Conservation (phyloP, 1,140 invertebrate species). For the Drepana arcuata region DNA sequence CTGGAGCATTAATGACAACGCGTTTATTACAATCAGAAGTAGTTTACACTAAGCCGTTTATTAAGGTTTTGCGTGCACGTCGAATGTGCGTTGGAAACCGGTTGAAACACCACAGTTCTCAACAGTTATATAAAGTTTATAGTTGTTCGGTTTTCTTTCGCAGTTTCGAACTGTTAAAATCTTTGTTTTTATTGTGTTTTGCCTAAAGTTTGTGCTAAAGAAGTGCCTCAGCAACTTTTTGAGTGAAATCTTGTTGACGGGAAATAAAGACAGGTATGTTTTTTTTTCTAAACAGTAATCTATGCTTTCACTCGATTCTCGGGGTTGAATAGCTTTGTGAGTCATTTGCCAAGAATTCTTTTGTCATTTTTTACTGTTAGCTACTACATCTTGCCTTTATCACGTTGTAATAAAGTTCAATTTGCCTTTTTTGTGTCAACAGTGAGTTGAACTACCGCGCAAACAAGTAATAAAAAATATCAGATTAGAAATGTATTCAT, state of each 20-base stretch:
- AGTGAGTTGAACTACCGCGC: no score
- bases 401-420: no score
- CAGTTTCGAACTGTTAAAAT: constrained; percentile 35
- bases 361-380: no score
- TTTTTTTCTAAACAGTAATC: constrained; percentile 14
- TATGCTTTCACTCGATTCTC: constrained; percentile 31
- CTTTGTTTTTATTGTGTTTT: constrained; percentile 20
- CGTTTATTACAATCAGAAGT: no score
- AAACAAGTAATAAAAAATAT: no score
- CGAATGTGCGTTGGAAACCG: no score
- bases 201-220: constrained; percentile 8
- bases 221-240: constrained; percentile 27
- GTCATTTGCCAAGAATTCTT: constrained; percentile 2
- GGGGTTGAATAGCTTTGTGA: constrained; percentile 18
- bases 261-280: constrained; percentile 33
- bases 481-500: no score
- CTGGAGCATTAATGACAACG: no score
- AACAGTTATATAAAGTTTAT: constrained; percentile 54
- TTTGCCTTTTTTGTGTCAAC: no score
- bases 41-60: no score
- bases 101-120: constrained; percentile 19
- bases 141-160: constrained; percentile 37
- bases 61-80: no score
- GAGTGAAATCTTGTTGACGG: constrained; percentile 43
- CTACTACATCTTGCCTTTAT: no score